phyloP scores from a whole-genome alignment of 2,797 vertebrate species.

The Pantherophis vulpinus region DNA sequence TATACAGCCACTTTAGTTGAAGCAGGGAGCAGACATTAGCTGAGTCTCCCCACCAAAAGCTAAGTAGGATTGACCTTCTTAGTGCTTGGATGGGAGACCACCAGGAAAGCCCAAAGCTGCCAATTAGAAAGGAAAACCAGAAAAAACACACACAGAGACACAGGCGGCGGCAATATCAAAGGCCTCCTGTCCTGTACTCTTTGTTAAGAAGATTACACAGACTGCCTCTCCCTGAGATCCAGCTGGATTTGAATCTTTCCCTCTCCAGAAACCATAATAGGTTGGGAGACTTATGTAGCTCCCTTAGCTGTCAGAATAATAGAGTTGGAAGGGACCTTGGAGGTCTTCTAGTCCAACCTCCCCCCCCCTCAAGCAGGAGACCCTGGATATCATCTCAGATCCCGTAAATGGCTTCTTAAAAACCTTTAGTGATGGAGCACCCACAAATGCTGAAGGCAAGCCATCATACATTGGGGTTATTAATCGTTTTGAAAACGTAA shows the following conservation, averaged over 20 bases:
- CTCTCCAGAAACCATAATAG: neutral
- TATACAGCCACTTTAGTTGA: neutral
- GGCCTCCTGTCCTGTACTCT: neutral
- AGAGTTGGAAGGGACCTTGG: neutral
- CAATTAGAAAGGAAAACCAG: neutral
- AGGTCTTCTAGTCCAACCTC: too few relatives aligned
- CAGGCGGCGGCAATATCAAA: neutral
- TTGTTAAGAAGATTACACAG: neutral
- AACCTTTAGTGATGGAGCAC: neutral
- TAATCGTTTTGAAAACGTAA: neutral
- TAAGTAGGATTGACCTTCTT: neutral
- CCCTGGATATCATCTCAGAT: neutral
- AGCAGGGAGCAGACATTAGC: neutral
- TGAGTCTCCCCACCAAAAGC: neutral
- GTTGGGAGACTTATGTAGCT: neutral
- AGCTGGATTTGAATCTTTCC: neutral
- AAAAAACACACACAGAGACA: too few relatives aligned
- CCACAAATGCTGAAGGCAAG: neutral
- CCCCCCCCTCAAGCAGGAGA: too few relatives aligned
- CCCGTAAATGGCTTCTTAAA: neutral
- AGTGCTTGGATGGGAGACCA: neutral
- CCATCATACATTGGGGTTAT: neutral
- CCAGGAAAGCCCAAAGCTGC: neutral
- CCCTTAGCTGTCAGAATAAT: neutral
- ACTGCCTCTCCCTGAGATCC: neutral